Base-by-base conservation (phyloP, 1,140 invertebrate species). In the Spodoptera frugiperda region DNA sequence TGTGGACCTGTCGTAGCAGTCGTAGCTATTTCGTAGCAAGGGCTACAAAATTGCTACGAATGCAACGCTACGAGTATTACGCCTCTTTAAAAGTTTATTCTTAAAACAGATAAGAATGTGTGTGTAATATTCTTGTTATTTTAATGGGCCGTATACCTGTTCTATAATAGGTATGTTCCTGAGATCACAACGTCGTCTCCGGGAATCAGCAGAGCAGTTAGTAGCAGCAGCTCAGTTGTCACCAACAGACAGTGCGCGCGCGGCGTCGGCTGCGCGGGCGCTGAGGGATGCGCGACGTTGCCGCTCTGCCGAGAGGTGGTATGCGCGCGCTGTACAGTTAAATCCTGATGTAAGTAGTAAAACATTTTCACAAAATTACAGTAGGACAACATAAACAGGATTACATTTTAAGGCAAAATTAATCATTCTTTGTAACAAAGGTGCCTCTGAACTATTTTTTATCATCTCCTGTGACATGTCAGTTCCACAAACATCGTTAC, bases 191-290 rank as follows among this genome's bases (percentile, higher is more conserved):
- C 96, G 96, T 9, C 95, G 97, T 39, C 95, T 97, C 82, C 94
- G 95, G 25, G 98, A 99, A 87, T 97, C 98, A n/a, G 97, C 97
- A 0, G 95, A 96, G 21, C 96, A 97, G 78, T 97, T 97, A 84
- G 94, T 97, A 15, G 94, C 95, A 72, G 97, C 98, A 0, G 96
- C 97, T 0, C 95, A 97, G 76, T 90, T 98, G 39, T 95, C 96
- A 49, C 96, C 97, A 0, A 93, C 95, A 12, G 97, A 99, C 85
- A 98, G 98, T 88, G 96, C 98, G 63, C 94, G 98, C 17, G 95
- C 97, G 12, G 97, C 98, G 75, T 97, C 97, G 49, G 97, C 98
- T 11, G 98, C 98, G 14, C 97, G 97, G 33, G 97, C 97, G 0
- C 94, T 99, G 78, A 94, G 98, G 68, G 96, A 98, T 84, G 96